These are phyloP conservation scores for Orchesella flavescens DNA, from an alignment of 2,888 invertebrate genomes.

Conservation along the genomic window DNA sequence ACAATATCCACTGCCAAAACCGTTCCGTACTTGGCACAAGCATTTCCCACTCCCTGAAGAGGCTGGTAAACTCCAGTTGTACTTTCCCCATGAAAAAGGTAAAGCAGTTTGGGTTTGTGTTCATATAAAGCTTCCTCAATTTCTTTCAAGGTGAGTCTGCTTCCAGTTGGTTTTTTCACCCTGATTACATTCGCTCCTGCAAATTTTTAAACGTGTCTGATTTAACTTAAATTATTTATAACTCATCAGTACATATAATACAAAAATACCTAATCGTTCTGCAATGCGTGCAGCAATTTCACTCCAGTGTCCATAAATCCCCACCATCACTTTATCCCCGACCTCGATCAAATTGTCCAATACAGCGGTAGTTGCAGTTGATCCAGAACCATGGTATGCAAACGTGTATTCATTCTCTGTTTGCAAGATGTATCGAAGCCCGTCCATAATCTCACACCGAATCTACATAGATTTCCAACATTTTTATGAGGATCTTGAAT, in stretches of 20 bases:
- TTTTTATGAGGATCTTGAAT: too few relatives aligned
- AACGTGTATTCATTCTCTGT: conserved; percentile 86
- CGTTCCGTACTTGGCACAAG: conserved; percentile 81
- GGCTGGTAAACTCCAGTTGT: conserved; percentile 88
- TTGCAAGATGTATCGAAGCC: conserved; percentile 89
- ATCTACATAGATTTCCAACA: too few relatives aligned
- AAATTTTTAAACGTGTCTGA: too few relatives aligned
- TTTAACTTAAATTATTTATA: not conserved
- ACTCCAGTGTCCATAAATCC: conserved; percentile 86
- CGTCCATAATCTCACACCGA: conserved; percentile 86
- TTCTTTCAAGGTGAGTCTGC: not conserved
- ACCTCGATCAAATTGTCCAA: conserved; percentile 86
- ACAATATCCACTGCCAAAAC: conserved; percentile 81
- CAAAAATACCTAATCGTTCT: conserved; percentile 21
- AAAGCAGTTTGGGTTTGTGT: conserved; percentile 82
- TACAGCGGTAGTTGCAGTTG: conserved; percentile 87
- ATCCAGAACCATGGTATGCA: conserved; percentile 84
- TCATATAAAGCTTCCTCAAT: conserved; percentile 78
- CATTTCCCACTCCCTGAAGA: conserved; percentile 83
- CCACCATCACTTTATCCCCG: conserved; percentile 83
- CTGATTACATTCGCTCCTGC: not conserved
- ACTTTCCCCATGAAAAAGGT: conserved; percentile 90
- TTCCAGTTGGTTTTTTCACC: not conserved
- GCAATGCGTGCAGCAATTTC: conserved; percentile 75
- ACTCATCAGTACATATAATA: not conserved